Evolutionary conservation across 2,888 invertebrate genomes (phyloP).

Genomic region (Silvanus unidentatus): DNA sequence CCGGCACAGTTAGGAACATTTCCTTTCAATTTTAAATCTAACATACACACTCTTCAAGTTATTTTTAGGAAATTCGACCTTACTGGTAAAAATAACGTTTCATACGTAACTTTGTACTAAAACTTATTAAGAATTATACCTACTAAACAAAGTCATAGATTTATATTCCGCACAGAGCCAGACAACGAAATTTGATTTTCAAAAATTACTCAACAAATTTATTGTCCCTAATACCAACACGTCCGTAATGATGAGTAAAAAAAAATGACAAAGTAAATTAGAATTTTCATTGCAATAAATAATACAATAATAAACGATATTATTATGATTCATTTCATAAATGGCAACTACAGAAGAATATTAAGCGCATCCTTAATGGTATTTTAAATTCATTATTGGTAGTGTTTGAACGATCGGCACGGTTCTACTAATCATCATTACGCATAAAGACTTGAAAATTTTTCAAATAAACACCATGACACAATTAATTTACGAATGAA

Average conservation of each 20-base stretch:
- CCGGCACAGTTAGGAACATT: constrained; percentile 31
- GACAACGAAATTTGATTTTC: too few species aligned
- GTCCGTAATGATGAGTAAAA: constrained; percentile 11
- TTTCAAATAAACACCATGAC: constrained; percentile 31
- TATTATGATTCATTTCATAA: constrained; percentile 33
- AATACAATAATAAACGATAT: constrained; percentile 30
- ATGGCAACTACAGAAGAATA: constrained; percentile 28
- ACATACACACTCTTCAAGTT: constrained; percentile 16
- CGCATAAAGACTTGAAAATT: constrained; percentile 33
- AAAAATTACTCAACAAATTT: constrained; percentile 10
- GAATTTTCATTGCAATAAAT: constrained; percentile 30
- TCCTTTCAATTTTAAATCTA: constrained; percentile 29
- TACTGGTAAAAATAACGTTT: constrained; percentile 25
- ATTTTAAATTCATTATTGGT: constrained; percentile 30
- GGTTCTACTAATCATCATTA: constrained; percentile 34
- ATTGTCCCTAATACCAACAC: constrained; percentile 30
- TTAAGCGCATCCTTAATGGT: constrained; percentile 30
- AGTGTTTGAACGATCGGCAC: constrained; percentile 27
- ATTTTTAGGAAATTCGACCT: constrained; percentile 29
- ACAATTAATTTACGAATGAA: constrained; percentile 33
- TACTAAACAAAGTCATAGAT: too few species aligned
- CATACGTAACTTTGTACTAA: too few species aligned
- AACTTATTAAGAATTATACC: too few species aligned
- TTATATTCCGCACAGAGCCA: too few species aligned
- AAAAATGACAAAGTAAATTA: constrained; percentile 25